These are phyloP conservation scores for Molossus alvarezi DNA, from an alignment of 2,797 vertebrate genomes.

Conservation along the genomic window DNA sequence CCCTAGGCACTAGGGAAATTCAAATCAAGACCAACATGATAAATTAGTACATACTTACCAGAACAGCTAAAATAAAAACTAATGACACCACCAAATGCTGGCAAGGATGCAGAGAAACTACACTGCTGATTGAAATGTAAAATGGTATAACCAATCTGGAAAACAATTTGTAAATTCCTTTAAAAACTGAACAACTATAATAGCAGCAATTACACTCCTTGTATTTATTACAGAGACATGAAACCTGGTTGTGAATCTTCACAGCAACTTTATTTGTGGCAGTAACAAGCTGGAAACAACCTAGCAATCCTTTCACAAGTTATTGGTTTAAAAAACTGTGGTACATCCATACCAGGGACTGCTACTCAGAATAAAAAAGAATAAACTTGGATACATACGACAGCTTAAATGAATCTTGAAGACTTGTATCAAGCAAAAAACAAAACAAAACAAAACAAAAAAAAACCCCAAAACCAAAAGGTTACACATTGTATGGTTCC, in stretches of 20 bases:
- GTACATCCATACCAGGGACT: not conserved
- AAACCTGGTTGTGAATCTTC: not conserved
- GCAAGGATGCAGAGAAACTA: not conserved
- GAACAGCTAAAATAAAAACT: not conserved
- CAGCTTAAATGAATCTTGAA: too few species aligned
- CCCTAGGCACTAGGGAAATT: not conserved
- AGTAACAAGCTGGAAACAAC: too few species aligned
- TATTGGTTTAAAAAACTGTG: constrained; percentile 12
- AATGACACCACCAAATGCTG: not conserved
- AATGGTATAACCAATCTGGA: not conserved
- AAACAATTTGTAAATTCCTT: not conserved
- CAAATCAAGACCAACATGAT: not conserved
- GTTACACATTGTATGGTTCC: too few species aligned
- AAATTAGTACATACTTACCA: not conserved
- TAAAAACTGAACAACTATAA: not conserved
- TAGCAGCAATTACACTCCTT: not conserved
- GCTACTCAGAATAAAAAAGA: not conserved
- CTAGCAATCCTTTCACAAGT: not conserved
- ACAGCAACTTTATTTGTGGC: not conserved
- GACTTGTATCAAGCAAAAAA: too few species aligned
- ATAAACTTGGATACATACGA: not conserved
- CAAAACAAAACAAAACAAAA: too few species aligned
- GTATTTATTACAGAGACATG: not conserved
- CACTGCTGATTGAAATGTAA: not conserved
- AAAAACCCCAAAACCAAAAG: too few species aligned